These are phyloP conservation scores for Notoglanidium macrostoma DNA, from an alignment of 2,797 vertebrate genomes.

Conservation along the genomic window DNA sequence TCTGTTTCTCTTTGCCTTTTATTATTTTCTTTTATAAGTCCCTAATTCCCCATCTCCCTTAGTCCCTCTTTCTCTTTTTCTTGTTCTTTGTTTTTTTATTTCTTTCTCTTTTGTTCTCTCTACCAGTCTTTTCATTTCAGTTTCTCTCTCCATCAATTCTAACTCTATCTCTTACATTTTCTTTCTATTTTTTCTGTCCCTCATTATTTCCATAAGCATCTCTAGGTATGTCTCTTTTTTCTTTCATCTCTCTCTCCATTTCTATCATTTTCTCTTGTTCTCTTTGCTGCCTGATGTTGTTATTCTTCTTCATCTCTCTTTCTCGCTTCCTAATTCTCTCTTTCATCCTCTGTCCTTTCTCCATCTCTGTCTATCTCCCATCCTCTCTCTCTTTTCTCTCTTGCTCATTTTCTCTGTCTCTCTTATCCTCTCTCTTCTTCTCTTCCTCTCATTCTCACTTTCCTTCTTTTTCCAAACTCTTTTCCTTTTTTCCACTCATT, in stretches of 20 bases:
- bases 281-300: neutral
- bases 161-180: neutral
- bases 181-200: neutral
- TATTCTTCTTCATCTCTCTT: neutral
- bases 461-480: neutral
- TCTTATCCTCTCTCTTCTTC: neutral
- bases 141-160: neutral
- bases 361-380: neutral
- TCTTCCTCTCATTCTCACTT: neutral
- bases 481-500: neutral
- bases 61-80: neutral
- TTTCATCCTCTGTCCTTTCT: neutral
- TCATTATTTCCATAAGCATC: neutral
- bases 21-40: neutral
- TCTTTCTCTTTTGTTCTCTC: neutral
- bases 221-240: neutral
- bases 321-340: neutral
- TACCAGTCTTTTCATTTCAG: neutral
- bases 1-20: neutral
- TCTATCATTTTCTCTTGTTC: neutral
- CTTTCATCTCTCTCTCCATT: neutral
- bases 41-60: neutral
- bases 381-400: neutral
- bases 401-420: neutral
- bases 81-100: neutral